Evolutionary conservation across 2,113 vertebrate genomes (phyloP).

Genomic region (Ctenomys sociabilis): DNA sequence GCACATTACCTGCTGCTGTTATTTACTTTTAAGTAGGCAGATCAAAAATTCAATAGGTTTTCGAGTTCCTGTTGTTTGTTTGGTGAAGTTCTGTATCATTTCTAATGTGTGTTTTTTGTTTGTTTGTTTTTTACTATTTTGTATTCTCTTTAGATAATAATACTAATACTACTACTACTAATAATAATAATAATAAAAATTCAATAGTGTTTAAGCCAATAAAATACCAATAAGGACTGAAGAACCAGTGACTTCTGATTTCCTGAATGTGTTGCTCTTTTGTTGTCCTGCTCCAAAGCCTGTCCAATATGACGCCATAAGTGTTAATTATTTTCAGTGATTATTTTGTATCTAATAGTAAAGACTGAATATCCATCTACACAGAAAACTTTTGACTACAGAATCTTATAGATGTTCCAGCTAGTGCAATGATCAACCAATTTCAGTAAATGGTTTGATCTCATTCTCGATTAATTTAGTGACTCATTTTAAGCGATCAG

Average conservation of each 20-base stretch:
- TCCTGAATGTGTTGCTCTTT: neutral
- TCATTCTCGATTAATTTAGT: constrained; percentile 59
- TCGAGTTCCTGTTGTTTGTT: no score
- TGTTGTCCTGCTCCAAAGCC: neutral
- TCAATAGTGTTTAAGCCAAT: constrained; percentile 22
- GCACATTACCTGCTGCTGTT: neutral
- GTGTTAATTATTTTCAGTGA: constrained; percentile 7
- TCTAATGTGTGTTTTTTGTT: no score
- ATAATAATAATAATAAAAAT: neutral
- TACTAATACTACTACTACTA: no score
- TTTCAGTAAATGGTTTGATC: constrained; percentile 56
- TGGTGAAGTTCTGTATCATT: no score
- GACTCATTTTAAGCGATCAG: constrained; percentile 55
- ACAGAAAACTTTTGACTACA: constrained; percentile 50
- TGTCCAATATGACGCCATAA: neutral
- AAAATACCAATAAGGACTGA: neutral
- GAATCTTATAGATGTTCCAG: constrained; percentile 45
- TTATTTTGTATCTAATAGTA: constrained; percentile 41
- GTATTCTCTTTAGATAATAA: no score
- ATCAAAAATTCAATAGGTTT: constrained; percentile 47
- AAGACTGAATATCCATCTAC: constrained; percentile 15
- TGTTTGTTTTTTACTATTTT: no score
- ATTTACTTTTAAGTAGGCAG: constrained; percentile 34
- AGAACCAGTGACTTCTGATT: neutral
- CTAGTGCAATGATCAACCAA: constrained; percentile 60